Conservation (phyloP, 2,797 vertebrate genomes). For the Falco naumanni region DNA sequence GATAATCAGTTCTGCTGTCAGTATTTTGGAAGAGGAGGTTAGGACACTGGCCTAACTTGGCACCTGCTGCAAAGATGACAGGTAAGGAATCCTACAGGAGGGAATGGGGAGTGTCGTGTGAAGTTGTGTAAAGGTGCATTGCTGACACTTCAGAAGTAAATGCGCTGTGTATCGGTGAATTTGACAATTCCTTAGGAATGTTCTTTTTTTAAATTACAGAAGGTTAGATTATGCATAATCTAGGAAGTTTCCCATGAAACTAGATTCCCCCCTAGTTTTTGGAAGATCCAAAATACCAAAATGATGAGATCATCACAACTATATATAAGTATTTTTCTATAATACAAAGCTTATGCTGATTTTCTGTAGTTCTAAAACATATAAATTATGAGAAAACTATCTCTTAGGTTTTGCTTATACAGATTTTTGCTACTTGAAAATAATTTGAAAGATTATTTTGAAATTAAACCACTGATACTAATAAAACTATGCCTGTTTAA, state of each 20-base stretch:
- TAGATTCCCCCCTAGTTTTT: neutral
- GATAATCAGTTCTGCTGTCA: conserved; percentile 51
- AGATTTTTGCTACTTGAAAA: neutral
- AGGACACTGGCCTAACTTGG: conserved; percentile 50
- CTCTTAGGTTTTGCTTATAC: neutral
- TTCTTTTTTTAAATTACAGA: neutral
- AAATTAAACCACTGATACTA: neutral
- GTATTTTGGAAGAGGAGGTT: conserved; percentile 65
- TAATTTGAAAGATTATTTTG: neutral
- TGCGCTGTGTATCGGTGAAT: neutral
- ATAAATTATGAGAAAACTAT: neutral
- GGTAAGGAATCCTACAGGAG: conserved; percentile 62
- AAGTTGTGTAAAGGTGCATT: neutral
- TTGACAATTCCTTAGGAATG: neutral
- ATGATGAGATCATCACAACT: neutral
- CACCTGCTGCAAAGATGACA: conserved; percentile 58
- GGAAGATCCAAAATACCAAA: neutral
- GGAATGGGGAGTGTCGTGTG: neutral
- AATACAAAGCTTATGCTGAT: neutral
- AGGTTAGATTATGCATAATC: neutral
- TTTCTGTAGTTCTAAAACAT: neutral
- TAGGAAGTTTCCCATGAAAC: neutral
- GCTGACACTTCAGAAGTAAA: neutral
- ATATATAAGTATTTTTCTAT: neutral
- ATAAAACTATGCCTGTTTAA: neutral